Base-by-base conservation (phyloP, 2,888 invertebrate species). In the Morpho deidamia region DNA sequence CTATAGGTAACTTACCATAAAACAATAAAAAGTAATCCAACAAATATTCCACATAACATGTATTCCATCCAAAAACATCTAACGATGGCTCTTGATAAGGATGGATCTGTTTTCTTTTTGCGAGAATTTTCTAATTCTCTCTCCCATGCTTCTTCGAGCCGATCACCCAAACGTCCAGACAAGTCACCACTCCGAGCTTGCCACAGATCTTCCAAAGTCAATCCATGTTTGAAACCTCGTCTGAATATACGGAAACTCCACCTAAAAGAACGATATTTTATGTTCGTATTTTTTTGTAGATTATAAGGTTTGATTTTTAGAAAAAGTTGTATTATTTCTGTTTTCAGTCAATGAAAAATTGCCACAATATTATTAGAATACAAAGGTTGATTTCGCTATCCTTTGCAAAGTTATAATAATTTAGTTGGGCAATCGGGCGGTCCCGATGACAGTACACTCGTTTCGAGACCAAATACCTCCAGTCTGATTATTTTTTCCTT, bases 181-280 rank as follows among this genome's bases (percentile, higher is more conserved):
- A 88, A 79, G 75, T 95, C 94, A 11, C 81, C 79, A 1, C 88
- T 80, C 11, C 93, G 81, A 8, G 92, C 90, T 68, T 91, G 92
- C 81, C 92, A 94, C 23, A 95, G 76, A 69, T 95, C 93, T 64
- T 93, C 92, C 9, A 92, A 70, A 56, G 92, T 92, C 51, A 95
- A 81, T 55, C 93, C 92, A 58, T 92, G 82, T 62, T 90, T 90
- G 66, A 88, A 92, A 44, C 94, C 94, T 71, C 91, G 90, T 69
- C 88, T 90, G 67, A 94, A 93, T 58, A 92, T 84, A 37, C 91
- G 91, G 62, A 92, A 90, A 51, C 93, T 83, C 94, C 94, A 95
- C 87, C 95, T 95, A 78, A 33, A 58, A 63, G 48, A 37, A 51
- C 23, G 23, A 23, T 2, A 23, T 23, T 23, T 23, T 23, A n/a